phyloP scores from a whole-genome alignment of 2,797 vertebrate species.

The Anguilla marmorata region DNA sequence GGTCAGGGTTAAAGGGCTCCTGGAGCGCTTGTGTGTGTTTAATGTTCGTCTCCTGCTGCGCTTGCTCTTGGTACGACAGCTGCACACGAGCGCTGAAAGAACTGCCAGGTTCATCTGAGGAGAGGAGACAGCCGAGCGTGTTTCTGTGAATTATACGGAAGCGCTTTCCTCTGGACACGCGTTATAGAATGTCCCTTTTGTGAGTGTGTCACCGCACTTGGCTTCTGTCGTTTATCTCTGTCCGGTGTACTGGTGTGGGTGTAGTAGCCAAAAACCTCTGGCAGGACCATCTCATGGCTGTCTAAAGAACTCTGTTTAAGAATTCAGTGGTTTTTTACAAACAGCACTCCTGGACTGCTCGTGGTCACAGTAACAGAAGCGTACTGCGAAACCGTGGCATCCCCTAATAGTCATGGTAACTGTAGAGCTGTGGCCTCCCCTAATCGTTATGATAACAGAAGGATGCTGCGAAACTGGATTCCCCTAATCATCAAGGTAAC shows the following conservation, averaged over 20 bases:
- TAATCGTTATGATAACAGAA: too few relatives aligned
- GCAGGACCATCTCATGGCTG: too few relatives aligned
- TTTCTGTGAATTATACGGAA: not conserved
- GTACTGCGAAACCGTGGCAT: too few relatives aligned
- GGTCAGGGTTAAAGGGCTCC: conserved; percentile 1
- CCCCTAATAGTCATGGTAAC: too few relatives aligned
- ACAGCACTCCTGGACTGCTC: too few relatives aligned
- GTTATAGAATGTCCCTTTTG: not conserved
- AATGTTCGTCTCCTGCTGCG: not conserved
- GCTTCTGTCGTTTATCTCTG: not conserved
- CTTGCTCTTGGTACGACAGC: not conserved
- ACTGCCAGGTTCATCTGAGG: not conserved
- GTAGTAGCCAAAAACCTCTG: too few relatives aligned
- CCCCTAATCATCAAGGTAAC: too few relatives aligned
- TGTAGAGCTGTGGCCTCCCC: too few relatives aligned
- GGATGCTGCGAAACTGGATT: too few relatives aligned
- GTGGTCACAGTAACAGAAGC: too few relatives aligned
- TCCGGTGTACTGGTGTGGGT: not conserved
- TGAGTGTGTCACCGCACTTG: not conserved
- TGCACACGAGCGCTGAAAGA: not conserved
- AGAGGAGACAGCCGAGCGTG: not conserved
- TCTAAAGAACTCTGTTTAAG: too few relatives aligned
- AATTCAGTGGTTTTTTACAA: too few relatives aligned
- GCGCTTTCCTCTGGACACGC: not conserved
- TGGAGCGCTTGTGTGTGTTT: not conserved